Base-by-base conservation (phyloP, 1,140 invertebrate genomes). In the Drosophila gunungcola region DNA sequence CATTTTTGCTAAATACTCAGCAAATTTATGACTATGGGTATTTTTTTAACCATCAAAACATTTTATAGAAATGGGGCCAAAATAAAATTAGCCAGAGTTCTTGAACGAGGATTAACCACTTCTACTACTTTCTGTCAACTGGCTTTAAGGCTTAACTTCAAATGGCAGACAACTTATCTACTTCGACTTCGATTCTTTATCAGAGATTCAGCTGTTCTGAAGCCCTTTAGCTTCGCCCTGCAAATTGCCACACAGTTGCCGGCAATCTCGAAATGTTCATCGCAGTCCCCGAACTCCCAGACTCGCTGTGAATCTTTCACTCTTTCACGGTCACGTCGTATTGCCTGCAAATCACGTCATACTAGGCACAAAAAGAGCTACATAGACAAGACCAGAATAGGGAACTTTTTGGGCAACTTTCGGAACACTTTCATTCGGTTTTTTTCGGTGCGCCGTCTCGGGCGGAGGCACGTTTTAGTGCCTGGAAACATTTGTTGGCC, bases 281-380 rank as follows among this genome's bases (percentile, higher is more conserved):
- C 42, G 41, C 46, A 49, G 42, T 38, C 52, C 25, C 21, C 25
- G 7, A 10, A 16, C 13, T 43, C 45, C 64, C 9, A 38, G 16
- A 36, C 4, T 42, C 38, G 34, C 36, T 57, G 51, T 43, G 57
- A 88, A 70, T 48, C 78, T 86, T 85, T 86, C 83, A 88, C 70
- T 48, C 78, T 86, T 85, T 86, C 83, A 88, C 70, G 82, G 82
- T 83, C 82, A 86, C 83, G 83, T 88, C 75, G 70, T 67, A 52
- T 68, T 75, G 55, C 62, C 79, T 72, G 74, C 75, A 86, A 86
- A 88, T 86, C 83, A 82, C 82, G 83, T 85, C 82, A 81, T 48
- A 45, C 46, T 52, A 53, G 48, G 57, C 41, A 56, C 53, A 45
- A 43, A 48, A 69, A 69, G 52, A 60, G 51, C 58, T 61, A 54